phyloP scores from a whole-genome alignment of 2,888 invertebrate species.

The Pollenia griseotomentosa region DNA sequence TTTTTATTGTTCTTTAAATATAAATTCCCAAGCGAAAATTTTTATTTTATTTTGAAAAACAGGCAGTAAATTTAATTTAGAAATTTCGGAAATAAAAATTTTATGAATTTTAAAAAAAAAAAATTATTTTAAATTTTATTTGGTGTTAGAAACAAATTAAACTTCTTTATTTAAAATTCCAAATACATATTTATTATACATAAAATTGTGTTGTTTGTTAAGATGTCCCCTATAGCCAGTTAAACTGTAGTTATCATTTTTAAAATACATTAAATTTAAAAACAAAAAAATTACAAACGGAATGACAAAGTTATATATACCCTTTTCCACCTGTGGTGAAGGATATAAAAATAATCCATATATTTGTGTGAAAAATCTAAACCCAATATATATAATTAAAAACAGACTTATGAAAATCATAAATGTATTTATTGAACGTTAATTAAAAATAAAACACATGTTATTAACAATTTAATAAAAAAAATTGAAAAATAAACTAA shows the following conservation, averaged over 20 bases:
- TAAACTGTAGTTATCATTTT: conserved; percentile 49
- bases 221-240: conserved; percentile 41
- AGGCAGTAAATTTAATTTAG: too few species aligned
- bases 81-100: too few species aligned
- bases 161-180: neutral
- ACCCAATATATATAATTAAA: conserved; percentile 48
- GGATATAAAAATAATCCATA: neutral
- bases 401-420: conserved; percentile 69
- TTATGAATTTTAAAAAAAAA: too few species aligned
- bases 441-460: conserved; percentile 74
- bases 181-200: neutral
- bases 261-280: conserved; percentile 20
- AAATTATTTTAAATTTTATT: too few species aligned
- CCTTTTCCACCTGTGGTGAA: too few species aligned
- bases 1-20: too few species aligned
- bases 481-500: conserved; percentile 66
- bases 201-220: conserved; percentile 52
- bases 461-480: conserved; percentile 75
- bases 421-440: conserved; percentile 81
- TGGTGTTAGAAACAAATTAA: neutral
- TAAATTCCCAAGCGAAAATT: too few species aligned
- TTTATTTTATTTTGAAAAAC: too few species aligned
- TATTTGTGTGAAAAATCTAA: conserved; percentile 42
- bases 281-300: too few species aligned
- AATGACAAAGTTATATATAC: too few species aligned